Conservation (phyloP, 2,888 invertebrate species). For the Prenolepis imparis region DNA sequence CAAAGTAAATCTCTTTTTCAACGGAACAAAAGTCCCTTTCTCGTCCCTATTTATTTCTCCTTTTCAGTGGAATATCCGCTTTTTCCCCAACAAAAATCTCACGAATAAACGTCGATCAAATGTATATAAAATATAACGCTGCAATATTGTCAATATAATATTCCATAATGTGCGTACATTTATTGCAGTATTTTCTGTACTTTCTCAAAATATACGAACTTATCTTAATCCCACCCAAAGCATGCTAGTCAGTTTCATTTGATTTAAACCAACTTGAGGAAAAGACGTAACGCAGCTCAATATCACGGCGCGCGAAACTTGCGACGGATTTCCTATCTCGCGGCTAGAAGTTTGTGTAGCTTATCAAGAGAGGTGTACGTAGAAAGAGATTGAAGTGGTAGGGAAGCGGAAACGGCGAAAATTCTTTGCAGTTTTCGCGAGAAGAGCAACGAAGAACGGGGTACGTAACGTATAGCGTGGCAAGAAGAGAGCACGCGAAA, state of each 20-base stretch:
- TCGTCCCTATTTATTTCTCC: neutral
- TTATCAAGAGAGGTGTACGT: conserved; percentile 28
- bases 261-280: neutral
- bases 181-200: neutral
- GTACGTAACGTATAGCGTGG: neutral
- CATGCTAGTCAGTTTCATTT: neutral
- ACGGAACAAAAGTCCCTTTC: neutral
- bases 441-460: neutral
- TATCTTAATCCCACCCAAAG: neutral
- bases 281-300: neutral
- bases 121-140: neutral
- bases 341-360: conserved; percentile 13
- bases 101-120: neutral
- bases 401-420: conserved; percentile 3
- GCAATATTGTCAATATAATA: neutral
- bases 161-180: neutral
- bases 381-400: conserved; percentile 9
- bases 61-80: neutral
- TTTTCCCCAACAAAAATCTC: neutral
- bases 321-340: conserved; percentile 10
- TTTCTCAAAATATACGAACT: neutral
- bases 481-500: conserved; percentile 1
- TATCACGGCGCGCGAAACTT: neutral
- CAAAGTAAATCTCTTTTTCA: neutral
- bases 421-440: neutral